These are phyloP conservation scores for Betta splendens DNA, from an alignment of 2,797 vertebrate species.

Conservation along the genomic window DNA sequence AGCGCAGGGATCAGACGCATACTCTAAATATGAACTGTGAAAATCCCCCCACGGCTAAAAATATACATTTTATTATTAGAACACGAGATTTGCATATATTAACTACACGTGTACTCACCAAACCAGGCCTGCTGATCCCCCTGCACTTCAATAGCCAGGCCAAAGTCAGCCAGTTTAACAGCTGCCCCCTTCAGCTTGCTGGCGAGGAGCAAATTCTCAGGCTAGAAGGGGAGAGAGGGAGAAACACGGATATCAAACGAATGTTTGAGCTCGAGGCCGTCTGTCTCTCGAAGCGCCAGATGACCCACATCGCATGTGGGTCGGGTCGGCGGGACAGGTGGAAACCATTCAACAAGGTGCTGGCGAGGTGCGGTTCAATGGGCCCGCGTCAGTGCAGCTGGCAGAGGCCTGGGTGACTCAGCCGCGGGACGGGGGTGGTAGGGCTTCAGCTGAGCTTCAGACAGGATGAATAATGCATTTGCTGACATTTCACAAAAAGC, in stretches of 20 bases:
- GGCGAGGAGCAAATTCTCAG: conserved; percentile 96
- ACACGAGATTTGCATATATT: too few species aligned
- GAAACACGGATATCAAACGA: too few species aligned
- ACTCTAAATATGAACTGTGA: not conserved
- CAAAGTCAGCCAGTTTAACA: conserved; percentile 97
- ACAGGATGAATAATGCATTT: conserved; percentile 39
- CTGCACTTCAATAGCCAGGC: conserved; percentile 96
- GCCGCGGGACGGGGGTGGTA: conserved; percentile 2
- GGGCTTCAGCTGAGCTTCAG: not conserved
- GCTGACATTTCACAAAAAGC: conserved; percentile 58
- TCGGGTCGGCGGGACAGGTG: conserved; percentile 3
- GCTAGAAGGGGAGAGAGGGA: conserved; percentile 85
- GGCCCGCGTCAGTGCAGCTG: not conserved
- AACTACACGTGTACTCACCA: conserved; percentile 81
- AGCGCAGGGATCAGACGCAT: too few species aligned
- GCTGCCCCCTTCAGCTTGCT: conserved; percentile 97
- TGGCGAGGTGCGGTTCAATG: conserved; percentile 10
- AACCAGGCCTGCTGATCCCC: conserved; percentile 99
- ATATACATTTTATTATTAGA: too few species aligned
- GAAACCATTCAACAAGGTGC: conserved; percentile 4
- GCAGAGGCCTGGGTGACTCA: conserved; percentile 29
- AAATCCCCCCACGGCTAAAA: too few species aligned
- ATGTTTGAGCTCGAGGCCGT: conserved; percentile 20
- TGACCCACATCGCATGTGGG: too few species aligned
- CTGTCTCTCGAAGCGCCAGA: too few species aligned